Conservation (phyloP, 2,797 vertebrate species). For the Trachops cirrhosus region DNA sequence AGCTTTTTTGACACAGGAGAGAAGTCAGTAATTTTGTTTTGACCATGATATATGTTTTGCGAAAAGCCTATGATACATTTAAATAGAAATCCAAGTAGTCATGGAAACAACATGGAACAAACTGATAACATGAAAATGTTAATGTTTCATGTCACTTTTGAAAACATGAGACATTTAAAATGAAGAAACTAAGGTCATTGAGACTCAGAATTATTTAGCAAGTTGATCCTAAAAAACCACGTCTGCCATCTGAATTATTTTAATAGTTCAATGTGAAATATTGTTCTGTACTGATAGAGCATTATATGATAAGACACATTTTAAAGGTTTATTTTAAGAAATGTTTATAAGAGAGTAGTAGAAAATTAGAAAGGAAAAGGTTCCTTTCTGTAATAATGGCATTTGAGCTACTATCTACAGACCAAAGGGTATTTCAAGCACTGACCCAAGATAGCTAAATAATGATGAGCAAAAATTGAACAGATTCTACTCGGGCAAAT, state of each 20-base stretch:
- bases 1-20: not conserved
- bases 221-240: conserved; percentile 14
- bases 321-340: conserved; percentile 46
- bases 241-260: conserved; percentile 25
- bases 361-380: conserved; percentile 38
- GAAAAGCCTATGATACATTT: not conserved
- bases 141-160: conserved; percentile 5
- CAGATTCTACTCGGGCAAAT: not conserved
- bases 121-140: not conserved
- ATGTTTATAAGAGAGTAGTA: conserved; percentile 17
- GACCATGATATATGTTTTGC: conserved; percentile 17
- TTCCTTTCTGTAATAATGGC: conserved; percentile 31
- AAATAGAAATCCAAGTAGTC: not conserved
- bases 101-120: conserved; percentile 14
- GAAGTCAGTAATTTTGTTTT: not conserved
- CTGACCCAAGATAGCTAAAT: conserved; percentile 13
- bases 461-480: conserved; percentile 16
- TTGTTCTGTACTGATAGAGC: not conserved
- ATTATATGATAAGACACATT: not conserved
- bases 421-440: not conserved
- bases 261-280: not conserved
- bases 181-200: conserved; percentile 11
- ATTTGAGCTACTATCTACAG: not conserved
- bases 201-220: conserved; percentile 26
- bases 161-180: conserved; percentile 46